A percentile compares a stretch with the other conserved stretches of the same genome.
These are phyloP conservation scores for Malurus alboscapulatus DNA, from an alignment of 2,113 vertebrate genomes.

Conservation along the genomic window DNA sequence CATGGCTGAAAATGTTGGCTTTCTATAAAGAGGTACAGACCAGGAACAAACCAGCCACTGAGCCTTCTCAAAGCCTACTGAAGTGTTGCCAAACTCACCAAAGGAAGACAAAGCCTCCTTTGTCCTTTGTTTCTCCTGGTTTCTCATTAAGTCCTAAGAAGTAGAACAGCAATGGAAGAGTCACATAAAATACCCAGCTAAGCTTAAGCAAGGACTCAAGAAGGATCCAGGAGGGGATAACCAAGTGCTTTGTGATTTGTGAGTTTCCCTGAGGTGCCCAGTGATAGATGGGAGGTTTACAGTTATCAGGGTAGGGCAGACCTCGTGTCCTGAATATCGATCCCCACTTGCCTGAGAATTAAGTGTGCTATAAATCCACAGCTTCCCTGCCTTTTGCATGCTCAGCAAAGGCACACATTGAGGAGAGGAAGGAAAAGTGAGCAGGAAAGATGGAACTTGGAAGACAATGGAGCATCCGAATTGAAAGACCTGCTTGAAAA, in stretches of 20 bases:
- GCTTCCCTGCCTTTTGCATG: conserved; percentile 35
- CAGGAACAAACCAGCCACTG: not conserved
- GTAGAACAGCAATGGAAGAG: not conserved
- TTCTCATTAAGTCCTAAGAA: not conserved
- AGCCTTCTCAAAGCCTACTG: not conserved
- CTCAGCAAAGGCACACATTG: conserved; percentile 21
- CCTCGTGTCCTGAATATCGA: conserved; percentile 68
- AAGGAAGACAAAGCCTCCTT: not conserved
- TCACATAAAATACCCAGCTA: not conserved
- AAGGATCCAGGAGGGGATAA: not conserved
- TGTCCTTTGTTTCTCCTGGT: not conserved
- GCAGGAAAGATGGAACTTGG: not conserved
- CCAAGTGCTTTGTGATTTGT: not conserved
- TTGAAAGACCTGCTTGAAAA: not conserved
- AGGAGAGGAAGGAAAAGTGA: not conserved
- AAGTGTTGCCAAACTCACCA: not conserved
- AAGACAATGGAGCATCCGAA: not conserved
- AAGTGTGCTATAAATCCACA: conserved; percentile 68
- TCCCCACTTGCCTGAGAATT: conserved; percentile 55
- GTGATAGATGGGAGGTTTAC: conserved; percentile 63
- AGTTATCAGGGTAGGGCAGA: conserved; percentile 65
- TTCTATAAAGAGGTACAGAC: not conserved
- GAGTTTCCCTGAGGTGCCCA: conserved; percentile 9
- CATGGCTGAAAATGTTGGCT: not conserved
- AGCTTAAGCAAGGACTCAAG: not conserved